Evolutionary conservation across 2,888 invertebrate genomes (phyloP), one percentile per base, ranked within the genome.

Genomic region (Cataglyphis cursor): DNA sequence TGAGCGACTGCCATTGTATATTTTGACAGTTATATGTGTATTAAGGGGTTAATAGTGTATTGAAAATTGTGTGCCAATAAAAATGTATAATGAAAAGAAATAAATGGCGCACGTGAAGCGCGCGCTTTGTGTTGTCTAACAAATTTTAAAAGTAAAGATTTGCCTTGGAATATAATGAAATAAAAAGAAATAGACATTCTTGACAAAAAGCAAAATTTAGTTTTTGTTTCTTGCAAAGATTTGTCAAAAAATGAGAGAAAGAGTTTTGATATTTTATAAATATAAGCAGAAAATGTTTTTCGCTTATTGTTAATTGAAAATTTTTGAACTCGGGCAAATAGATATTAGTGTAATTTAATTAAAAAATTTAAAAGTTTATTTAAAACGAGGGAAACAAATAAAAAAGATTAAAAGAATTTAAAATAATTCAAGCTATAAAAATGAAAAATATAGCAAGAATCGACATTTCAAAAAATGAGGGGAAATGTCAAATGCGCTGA

Each of bases 401-500:
- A 38, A 28, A 9, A 12, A 5, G 9, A 21, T 12, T 38, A 38
- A 6, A 41, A 57, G 24, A 31, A 48, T 24, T 61, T 24, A 6
- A 24, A 64, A 31, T 41, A 3, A 12, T 24, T 18, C 35, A 51
- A n/a, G 38, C 0, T 28, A 10, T 8, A 6, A 6, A 28, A 24
- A 15, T 44, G 31, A 59, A 44, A 59, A 78, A 68, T 8, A 4
- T n/a, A 78, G 24, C 5, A 4, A 68, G 57, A 28, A 70, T 31
- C 24, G 24, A 12, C 1, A 2, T 76, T 66, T 38, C 10, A 35
- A 51, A 76, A 35, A 76, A n/a, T 28, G 28, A 54, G n/a, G 35
- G 12, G 21, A 35, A 66, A 28, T 70, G 59, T 80, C 70, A 44
- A 59, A 31, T 38, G 24, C 24, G 18, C 31, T 59, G 72, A 80